Percentiles rank a stretch among this genome's conserved stretches.
These are phyloP conservation scores for Laothoe populi DNA, from an alignment of 2,888 invertebrate species.

Conservation along the genomic window DNA sequence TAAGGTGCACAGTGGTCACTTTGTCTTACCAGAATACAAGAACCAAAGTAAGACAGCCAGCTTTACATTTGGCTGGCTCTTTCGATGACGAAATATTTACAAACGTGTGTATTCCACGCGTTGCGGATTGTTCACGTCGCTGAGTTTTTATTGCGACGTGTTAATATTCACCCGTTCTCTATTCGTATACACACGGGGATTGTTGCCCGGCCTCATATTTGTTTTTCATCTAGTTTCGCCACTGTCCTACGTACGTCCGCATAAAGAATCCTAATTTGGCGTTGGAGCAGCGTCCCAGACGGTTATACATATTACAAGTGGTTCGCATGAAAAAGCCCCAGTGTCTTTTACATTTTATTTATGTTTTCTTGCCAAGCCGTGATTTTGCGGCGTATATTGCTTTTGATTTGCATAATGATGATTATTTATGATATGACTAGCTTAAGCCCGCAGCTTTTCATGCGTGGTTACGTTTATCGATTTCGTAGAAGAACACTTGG, in stretches of 20 bases:
- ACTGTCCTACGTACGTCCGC: conserved; percentile 13
- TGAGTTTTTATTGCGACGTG: conserved; percentile 13
- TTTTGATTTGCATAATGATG: conserved; percentile 22
- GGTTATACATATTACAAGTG: conserved; percentile 16
- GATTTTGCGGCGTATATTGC: conserved; percentile 20
- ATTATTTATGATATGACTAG: too few species aligned
- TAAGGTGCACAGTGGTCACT: too few species aligned
- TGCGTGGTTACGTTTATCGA: neutral
- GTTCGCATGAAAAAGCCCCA: neutral
- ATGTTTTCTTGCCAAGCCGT: neutral
- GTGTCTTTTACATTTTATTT: neutral
- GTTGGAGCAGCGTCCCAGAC: neutral
- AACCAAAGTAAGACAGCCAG: too few species aligned
- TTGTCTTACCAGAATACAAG: too few species aligned
- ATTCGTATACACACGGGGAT: neutral
- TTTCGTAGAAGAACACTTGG: too few species aligned
- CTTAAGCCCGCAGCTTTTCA: too few species aligned
- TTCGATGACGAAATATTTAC: neutral
- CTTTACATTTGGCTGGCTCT: too few species aligned
- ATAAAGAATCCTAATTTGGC: conserved; percentile 23
- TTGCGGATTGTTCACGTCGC: neutral
- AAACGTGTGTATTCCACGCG: neutral
- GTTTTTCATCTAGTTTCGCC: conserved; percentile 18
- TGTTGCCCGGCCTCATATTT: conserved; percentile 3
- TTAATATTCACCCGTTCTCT: conserved; percentile 2